A percentile compares a stretch with the other conserved stretches of the same genome.
These are phyloP conservation scores for Tachysurus fulvidraco DNA, from an alignment of 2,113 vertebrate genomes.

Conservation along the genomic window DNA sequence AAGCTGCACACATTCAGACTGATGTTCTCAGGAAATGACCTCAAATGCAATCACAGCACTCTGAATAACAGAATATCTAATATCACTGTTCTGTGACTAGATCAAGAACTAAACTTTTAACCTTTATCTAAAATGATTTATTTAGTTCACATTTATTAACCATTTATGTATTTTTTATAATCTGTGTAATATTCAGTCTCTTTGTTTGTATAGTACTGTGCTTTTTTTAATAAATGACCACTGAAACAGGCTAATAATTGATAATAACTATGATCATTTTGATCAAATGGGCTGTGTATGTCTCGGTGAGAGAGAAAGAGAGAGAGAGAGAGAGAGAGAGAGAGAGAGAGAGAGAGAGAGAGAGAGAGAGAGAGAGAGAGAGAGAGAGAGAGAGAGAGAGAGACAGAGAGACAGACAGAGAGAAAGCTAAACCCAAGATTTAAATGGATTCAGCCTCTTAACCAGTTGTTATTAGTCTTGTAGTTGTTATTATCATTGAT, in stretches of 20 bases:
- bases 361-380: no score
- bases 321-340: no score
- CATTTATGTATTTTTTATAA: neutral
- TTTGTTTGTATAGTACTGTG: neutral
- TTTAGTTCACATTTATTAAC: neutral
- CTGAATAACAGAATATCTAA: neutral
- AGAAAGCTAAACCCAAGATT: neutral
- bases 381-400: no score
- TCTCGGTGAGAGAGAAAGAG: no score
- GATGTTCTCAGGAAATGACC: neutral
- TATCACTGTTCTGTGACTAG: neutral
- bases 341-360: no score
- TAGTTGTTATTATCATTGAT: neutral
- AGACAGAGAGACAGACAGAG: no score
- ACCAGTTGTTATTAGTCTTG: neutral
- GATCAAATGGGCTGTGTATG: neutral
- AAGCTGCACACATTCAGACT: neutral
- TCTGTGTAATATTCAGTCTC: neutral
- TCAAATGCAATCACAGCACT: neutral
- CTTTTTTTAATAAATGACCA: neutral
- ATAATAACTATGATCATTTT: neutral
- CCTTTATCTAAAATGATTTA: neutral
- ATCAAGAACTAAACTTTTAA: neutral
- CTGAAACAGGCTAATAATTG: neutral
- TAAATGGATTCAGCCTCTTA: neutral